phyloP scores from a whole-genome alignment of 30 jellyfish, hydroid and myxozoan species.

The Chironex yamaguchii region DNA sequence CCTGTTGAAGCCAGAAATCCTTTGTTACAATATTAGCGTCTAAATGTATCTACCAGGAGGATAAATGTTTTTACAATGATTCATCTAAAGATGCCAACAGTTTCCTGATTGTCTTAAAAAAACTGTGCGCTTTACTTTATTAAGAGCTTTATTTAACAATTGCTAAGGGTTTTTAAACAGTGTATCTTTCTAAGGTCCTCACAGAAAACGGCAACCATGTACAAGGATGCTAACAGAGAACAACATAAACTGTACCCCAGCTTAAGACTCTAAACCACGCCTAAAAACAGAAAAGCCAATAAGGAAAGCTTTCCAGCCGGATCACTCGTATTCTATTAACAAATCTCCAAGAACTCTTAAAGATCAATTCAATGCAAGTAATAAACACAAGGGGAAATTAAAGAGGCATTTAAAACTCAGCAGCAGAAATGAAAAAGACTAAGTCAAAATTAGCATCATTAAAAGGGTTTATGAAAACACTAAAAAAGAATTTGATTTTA shows the following conservation, averaged over 20 bases:
- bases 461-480: neutral
- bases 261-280: neutral
- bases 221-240: neutral
- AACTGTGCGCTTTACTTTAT: too few relatives aligned
- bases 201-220: neutral
- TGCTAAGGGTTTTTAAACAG: too few relatives aligned
- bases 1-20: too few relatives aligned
- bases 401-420: neutral
- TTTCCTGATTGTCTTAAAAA: too few relatives aligned
- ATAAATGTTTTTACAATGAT: too few relatives aligned
- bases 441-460: neutral
- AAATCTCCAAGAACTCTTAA: conserved; percentile 15
- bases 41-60: too few relatives aligned
- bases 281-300: too few relatives aligned
- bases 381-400: neutral
- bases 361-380: neutral
- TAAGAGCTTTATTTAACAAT: too few relatives aligned
- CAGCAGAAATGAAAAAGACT: conserved; percentile 4
- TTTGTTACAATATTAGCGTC: too few relatives aligned
- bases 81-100: too few relatives aligned
- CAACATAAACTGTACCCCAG: neutral
- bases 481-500: too few relatives aligned
- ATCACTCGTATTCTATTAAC: conserved; percentile 8
- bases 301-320: too few relatives aligned
- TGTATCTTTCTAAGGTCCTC: neutral